Evolutionary conservation across 2,113 vertebrate genomes (phyloP), one percentile per base, ranked within the genome.

Genomic region (Capreolus pygargus): DNA sequence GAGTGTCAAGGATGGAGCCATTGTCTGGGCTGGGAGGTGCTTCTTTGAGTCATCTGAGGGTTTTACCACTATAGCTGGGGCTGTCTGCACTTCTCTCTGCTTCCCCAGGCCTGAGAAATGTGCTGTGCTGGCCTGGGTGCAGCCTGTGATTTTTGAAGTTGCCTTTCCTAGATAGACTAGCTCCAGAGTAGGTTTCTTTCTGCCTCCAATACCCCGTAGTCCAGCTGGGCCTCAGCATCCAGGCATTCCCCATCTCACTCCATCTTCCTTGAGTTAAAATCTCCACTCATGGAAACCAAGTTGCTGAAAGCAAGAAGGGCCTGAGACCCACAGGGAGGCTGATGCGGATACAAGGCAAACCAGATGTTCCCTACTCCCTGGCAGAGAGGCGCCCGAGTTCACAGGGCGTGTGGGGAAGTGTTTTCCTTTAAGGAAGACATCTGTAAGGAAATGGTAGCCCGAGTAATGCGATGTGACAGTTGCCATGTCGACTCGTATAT

Each of bases 381-480:
- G 90, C 94, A 97, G 94, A 98, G 60, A 98, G 98, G 98, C 93
- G n/a, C 96, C 97, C 97, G 45, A 86, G 97, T 98, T 95, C 97
- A 91, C 17, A 36, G 94, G 97, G 97, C 97, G 97, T 98, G 93
- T 96, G 97, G 97, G 95, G 97, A 97, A 97, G 89, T 89, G 96
- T 96, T 98, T 98, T 98, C 87, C 96, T 98, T 96, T 98, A 98
- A 96, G 97, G 98, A 98, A 98, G 97, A 95, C 98, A 98, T 98
- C 95, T 98, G 98, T 97, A 97, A 98, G 98, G 97, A 97, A 98
- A 94, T 97, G 97, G 93, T 97, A 95, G 98, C 96, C 98, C 50
- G 45, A 98, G 96, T 98, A 98, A 98, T 98, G 93, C 58, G 89
- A 98, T 98, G 96, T 97, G 98, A 98, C 98, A 98, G 98, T 98